These are phyloP conservation scores for Grammomys surdaster DNA, from an alignment of 2,113 vertebrate genomes.

Conservation along the genomic window DNA sequence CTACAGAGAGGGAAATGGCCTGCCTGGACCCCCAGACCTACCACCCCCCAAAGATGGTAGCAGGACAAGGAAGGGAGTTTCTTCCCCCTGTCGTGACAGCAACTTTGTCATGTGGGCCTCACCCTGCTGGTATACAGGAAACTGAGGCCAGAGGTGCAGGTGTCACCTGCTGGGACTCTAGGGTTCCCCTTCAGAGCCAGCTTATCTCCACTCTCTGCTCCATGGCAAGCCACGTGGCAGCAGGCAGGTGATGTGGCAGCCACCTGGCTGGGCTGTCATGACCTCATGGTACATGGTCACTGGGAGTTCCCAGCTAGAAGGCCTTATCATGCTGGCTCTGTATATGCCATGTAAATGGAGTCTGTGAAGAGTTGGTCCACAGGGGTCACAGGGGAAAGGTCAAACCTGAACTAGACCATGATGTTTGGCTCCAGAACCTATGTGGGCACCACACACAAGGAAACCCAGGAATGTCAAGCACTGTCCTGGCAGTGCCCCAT, in stretches of 20 bases:
- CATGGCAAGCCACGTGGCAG: background rate
- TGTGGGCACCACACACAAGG: background rate
- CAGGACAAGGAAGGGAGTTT: background rate
- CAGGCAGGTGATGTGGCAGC: background rate
- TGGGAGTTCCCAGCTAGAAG: background rate
- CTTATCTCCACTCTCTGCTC: background rate
- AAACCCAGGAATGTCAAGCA: background rate
- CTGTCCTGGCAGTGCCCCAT: fast-evolving
- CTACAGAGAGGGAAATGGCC: background rate
- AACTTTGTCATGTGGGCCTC: background rate
- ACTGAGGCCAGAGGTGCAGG: background rate
- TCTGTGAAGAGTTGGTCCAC: background rate
- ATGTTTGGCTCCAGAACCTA: background rate
- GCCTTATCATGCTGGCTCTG: background rate
- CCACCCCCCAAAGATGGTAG: too few species aligned
- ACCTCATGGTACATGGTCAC: background rate
- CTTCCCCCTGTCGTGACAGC: too few species aligned
- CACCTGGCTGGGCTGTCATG: background rate
- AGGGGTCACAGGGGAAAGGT: background rate
- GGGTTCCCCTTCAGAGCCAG: background rate
- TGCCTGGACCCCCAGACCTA: background rate
- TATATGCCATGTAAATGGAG: too few species aligned
- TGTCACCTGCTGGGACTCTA: background rate
- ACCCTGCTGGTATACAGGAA: background rate
- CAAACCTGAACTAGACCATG: background rate